phyloP scores from a whole-genome alignment of 2,113 vertebrate genomes.

The Python bivittatus region DNA sequence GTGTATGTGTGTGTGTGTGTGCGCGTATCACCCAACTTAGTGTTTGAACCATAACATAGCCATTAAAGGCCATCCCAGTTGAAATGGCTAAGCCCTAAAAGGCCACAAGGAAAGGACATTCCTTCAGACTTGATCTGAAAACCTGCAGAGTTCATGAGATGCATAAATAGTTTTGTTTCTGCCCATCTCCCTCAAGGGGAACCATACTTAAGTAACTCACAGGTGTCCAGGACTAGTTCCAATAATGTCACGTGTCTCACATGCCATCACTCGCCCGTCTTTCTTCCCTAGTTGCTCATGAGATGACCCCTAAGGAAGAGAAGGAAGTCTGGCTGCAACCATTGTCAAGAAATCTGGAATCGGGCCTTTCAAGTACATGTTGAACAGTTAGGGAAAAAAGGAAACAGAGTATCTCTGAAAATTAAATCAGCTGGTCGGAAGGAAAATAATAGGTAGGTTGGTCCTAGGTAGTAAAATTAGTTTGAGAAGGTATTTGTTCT shows the following conservation, averaged over 20 bases:
- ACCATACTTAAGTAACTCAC: constrained; percentile 1
- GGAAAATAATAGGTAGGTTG: too few relatives aligned
- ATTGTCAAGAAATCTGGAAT: not conserved
- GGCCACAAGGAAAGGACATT: not conserved
- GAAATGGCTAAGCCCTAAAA: not conserved
- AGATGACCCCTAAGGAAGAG: constrained; percentile 11
- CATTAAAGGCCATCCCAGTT: not conserved
- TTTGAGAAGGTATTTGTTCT: too few relatives aligned
- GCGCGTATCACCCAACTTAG: not conserved
- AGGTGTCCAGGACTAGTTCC: not conserved
- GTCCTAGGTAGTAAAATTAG: too few relatives aligned
- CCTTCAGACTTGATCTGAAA: not conserved
- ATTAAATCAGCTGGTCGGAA: too few relatives aligned
- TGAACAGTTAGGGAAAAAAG: too few relatives aligned
- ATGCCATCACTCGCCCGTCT: not conserved
- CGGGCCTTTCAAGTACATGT: accelerated
- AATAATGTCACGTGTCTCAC: not conserved
- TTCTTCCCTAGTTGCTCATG: not conserved
- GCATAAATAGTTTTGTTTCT: not conserved
- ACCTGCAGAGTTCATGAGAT: not conserved
- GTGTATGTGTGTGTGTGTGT: not conserved
- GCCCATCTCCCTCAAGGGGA: not conserved
- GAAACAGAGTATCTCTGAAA: too few relatives aligned
- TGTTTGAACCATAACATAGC: not conserved
- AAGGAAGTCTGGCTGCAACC: constrained; percentile 23